Evolutionary conservation across 2,888 invertebrate species (phyloP), one percentile per base, ranked within the genome.

Genomic region (Seira musarum): DNA sequence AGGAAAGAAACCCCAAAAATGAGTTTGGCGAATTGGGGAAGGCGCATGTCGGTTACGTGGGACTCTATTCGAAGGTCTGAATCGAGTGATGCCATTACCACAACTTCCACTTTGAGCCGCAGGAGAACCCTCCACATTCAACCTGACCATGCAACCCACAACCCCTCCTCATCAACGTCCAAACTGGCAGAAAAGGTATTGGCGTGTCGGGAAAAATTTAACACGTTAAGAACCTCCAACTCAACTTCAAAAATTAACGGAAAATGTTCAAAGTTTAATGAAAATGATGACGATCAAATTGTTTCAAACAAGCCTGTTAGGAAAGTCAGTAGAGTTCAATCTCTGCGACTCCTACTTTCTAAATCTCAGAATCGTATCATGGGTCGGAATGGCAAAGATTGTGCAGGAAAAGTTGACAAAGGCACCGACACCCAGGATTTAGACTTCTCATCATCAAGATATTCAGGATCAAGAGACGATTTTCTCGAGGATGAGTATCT

Each of bases 51-150:
- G 65, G 90, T 90, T 87, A 91, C 91, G 88, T 92, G 91, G 91
- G 92, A 92, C 82, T 91, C 92, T 85, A 88, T 92, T 80, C 91
- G 91, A 87, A 89, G 91, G 75, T 90, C 91, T 74, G 92, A 92
- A 84, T 91, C 91, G 60, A 90, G 90, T 1, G 92, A 92, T 86
- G 87, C 61, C 2, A 46, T 80, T 0, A 35, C 71, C 25, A 71
- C 19, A 2, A 21, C 61, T 1, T 30, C 30, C 2, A 80, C 53
- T 68, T 76, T 66, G 19, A 83, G 72, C 24, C 24, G 83, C 40
- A 74, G 81, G 24, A 84, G 84, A 79, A 85, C 86, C 1, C 61
- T 86, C 21, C 82, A 85, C 68, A 13, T 49, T 2, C 73, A 79
- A n/a, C 82, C 73, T 1, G 60, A 19, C 53, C 13, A 30, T 24